Evolutionary conservation across 2,888 invertebrate species (phyloP).

Genomic region (Drosophila macrospina): DNA sequence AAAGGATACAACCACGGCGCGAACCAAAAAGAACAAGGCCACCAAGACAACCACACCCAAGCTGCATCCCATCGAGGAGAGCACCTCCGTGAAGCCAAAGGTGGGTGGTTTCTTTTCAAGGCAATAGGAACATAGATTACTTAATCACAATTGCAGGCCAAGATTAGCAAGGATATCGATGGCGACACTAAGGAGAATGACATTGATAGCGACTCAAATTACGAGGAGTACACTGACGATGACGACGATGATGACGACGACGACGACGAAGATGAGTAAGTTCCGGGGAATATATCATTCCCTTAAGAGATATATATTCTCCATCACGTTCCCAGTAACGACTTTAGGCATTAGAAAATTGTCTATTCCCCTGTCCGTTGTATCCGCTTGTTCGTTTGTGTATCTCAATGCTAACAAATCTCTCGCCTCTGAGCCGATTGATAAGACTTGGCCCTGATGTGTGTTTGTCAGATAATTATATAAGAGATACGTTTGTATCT

Average conservation of each 20-base stretch:
- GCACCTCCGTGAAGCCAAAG: slow-evolving; percentile 53
- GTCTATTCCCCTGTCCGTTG: background rate
- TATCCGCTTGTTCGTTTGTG: background rate
- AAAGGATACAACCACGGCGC: slow-evolving; percentile 55
- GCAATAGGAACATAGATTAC: background rate
- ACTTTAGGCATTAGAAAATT: too few relatives aligned
- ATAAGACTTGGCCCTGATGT: slow-evolving; percentile 17
- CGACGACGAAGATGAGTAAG: slow-evolving; percentile 65
- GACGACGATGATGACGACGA: slow-evolving; percentile 60
- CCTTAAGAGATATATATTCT: background rate
- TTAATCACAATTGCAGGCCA: slow-evolving; percentile 43
- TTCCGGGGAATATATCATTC: background rate
- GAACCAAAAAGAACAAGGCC: slow-evolving; percentile 64
- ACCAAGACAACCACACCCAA: slow-evolving; percentile 52
- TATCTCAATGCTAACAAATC: slow-evolving; percentile 9
- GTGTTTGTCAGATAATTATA: slow-evolving; percentile 1
- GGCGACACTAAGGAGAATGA: slow-evolving; percentile 63
- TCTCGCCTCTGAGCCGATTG: slow-evolving; percentile 5
- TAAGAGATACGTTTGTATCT: background rate
- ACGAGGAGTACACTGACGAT: slow-evolving; percentile 71
- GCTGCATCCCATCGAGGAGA: slow-evolving; percentile 59
- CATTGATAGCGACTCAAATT: slow-evolving; percentile 61
- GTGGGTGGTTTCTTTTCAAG: slow-evolving; percentile 1
- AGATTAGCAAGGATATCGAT: slow-evolving; percentile 41
- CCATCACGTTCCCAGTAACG: background rate